phyloP scores from a whole-genome alignment of 2,888 invertebrate species.

The Dione juno region DNA sequence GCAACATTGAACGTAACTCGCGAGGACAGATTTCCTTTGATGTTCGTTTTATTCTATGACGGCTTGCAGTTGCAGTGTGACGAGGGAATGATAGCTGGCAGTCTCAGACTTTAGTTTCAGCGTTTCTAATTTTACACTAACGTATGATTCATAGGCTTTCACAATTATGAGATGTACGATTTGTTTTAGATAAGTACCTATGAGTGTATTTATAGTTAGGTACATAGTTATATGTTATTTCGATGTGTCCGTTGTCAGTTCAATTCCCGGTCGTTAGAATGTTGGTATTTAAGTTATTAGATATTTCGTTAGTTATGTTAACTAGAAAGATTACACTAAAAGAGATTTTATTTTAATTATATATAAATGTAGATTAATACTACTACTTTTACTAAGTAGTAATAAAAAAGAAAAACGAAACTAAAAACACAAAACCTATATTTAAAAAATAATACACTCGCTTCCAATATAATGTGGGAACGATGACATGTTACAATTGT shows the following conservation, averaged over 20 bases:
- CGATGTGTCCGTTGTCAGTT: no score
- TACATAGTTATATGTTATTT: neutral
- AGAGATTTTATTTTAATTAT: no score
- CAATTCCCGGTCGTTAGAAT: no score
- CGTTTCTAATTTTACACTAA: conserved; percentile 30
- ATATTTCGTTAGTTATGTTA: no score
- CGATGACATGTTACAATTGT: neutral
- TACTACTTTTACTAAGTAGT: no score
- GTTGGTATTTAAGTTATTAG: no score
- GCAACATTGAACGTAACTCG: conserved; percentile 10
- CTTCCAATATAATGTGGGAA: conserved; percentile 4
- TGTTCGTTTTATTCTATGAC: conserved; percentile 34
- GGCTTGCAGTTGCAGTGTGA: conserved; percentile 29
- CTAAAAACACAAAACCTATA: neutral
- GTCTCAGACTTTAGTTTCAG: conserved; percentile 29
- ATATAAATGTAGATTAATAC: no score
- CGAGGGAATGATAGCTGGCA: conserved; percentile 37
- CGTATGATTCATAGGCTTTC: conserved; percentile 29
- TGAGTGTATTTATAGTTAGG: no score
- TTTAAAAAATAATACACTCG: neutral
- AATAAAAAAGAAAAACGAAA: no score
- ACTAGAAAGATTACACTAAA: no score
- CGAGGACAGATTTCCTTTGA: conserved; percentile 17
- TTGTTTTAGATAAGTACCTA: neutral
- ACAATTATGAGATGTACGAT: neutral